Base-by-base conservation (phyloP, 2,888 invertebrate genomes). In the Leptopilina drosophilae region DNA sequence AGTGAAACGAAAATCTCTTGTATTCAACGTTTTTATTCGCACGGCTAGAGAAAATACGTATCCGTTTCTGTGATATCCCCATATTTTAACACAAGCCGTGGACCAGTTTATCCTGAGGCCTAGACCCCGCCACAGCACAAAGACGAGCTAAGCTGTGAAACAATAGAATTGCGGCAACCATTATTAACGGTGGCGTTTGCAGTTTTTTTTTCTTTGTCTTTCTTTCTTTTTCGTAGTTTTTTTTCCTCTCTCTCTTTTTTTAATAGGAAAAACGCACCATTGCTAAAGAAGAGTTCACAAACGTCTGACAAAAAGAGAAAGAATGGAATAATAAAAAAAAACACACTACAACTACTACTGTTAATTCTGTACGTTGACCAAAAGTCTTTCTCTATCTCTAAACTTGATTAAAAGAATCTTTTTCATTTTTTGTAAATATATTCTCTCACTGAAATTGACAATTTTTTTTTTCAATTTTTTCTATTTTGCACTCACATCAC, bases 11-110 rank as follows among this genome's bases (percentile, higher is more conserved):
- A 69, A 53, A 78, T 77, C 82, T 77, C 77, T 81, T 82, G 78
- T 81, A 53, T 81, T 78, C 79, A 64, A 59, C 78, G 77, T 77
- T 59, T 77, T 77, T 79, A 78, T 78, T 79, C 81, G 49, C 49
- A 80, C 78, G 77, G 79, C 69, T 69, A 83, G 80, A 81, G 81
- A 78, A 80, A 83, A 81, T 81, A 79, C 81, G 80, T 81, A 82
- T 83, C 82, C 80, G 80, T 73, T 82, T 76, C 79, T 76, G 80
- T 77, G 82, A 83, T 82, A 82, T 49, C 80, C 79, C 83, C 82
- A 83, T 83, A 82, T 82, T 82, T 83, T 80, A 83, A 62, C 73
- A 79, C 80, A 77, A 77, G 69, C 69, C 69, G 49, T 26, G 49
- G 66, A 66, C 66, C 66, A n/a, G 67, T 49, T 67, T 46, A 67